Percentiles rank a stretch among this genome's conserved stretches.
These are phyloP conservation scores for Brachypodius melanocephalos DNA, from an alignment of 2,113 vertebrate genomes.

Conservation along the genomic window DNA sequence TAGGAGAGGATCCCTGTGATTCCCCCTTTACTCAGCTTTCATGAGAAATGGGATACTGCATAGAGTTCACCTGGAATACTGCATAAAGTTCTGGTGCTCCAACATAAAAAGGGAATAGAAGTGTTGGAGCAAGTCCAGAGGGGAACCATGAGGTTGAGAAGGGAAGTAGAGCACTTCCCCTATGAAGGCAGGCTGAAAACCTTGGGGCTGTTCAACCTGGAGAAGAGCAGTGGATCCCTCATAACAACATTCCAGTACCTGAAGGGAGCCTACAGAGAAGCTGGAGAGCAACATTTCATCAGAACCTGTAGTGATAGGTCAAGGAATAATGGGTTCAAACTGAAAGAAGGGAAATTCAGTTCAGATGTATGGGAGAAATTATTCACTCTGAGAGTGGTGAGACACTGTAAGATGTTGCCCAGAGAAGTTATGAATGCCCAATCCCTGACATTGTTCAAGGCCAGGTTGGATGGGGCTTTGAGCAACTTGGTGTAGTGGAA, in stretches of 20 bases:
- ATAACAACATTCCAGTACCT: neutral
- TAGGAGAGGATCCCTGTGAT: neutral
- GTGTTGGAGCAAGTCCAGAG: neutral
- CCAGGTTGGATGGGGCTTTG: neutral
- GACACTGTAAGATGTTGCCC: neutral
- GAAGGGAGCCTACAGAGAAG: neutral
- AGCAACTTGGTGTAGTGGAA: neutral
- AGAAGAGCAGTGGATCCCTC: neutral
- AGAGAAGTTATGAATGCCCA: neutral
- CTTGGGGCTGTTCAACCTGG: neutral
- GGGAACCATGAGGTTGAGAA: neutral
- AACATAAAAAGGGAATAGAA: neutral
- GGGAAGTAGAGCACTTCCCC: neutral
- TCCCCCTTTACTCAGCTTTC: neutral
- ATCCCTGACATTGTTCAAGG: neutral
- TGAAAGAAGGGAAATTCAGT: neutral
- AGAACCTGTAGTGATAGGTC: neutral
- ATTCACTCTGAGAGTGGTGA: neutral
- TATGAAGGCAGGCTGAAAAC: neutral
- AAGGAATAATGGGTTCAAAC: neutral
- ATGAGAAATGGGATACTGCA: no score
- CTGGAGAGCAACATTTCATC: accelerated
- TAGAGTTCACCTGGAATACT: neutral
- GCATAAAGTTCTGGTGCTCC: accelerated
- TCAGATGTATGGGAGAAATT: neutral